Percentiles rank a stretch among this genome's conserved stretches.
Evolutionary conservation across 2,797 vertebrate genomes (phyloP).

Genomic region (Oceanodroma leucorhoa): DNA sequence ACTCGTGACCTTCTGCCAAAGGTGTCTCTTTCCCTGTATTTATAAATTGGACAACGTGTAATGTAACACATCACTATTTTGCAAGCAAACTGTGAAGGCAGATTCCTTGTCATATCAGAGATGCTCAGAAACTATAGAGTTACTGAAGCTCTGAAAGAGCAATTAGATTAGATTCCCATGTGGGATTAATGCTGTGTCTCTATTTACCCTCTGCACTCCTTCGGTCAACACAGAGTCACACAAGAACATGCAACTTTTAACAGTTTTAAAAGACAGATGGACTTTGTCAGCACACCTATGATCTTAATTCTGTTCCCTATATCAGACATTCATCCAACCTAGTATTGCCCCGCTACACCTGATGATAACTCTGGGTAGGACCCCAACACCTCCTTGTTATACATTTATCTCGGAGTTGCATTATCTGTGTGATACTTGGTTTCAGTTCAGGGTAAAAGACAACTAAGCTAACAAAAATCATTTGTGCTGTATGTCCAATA

Average conservation of each 20-base stretch:
- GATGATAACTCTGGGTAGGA: not conserved
- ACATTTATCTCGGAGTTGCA: fast-evolving
- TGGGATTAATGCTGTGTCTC: not conserved
- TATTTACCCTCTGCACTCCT: not conserved
- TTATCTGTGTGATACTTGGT: not conserved
- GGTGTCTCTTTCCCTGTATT: not conserved
- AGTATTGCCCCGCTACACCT: not conserved
- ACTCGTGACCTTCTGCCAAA: not conserved
- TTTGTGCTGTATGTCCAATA: not conserved
- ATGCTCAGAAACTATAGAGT: slow-evolving; percentile 35
- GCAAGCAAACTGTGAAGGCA: slow-evolving; percentile 18
- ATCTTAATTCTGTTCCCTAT: not conserved
- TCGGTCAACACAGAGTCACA: not conserved
- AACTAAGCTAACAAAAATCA: not conserved
- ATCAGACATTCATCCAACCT: not conserved
- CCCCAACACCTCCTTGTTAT: not conserved
- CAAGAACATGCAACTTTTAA: not conserved
- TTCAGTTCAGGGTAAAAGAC: not conserved
- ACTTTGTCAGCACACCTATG: not conserved
- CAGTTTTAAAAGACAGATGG: not conserved
- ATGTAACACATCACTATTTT: not conserved
- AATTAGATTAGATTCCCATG: slow-evolving; percentile 49
- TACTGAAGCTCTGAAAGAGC: slow-evolving; percentile 51
- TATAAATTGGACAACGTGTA: not conserved
- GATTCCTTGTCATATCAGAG: slow-evolving; percentile 23